Evolutionary conservation across 2,113 vertebrate species (phyloP).

Genomic region (Microtus oregoni): DNA sequence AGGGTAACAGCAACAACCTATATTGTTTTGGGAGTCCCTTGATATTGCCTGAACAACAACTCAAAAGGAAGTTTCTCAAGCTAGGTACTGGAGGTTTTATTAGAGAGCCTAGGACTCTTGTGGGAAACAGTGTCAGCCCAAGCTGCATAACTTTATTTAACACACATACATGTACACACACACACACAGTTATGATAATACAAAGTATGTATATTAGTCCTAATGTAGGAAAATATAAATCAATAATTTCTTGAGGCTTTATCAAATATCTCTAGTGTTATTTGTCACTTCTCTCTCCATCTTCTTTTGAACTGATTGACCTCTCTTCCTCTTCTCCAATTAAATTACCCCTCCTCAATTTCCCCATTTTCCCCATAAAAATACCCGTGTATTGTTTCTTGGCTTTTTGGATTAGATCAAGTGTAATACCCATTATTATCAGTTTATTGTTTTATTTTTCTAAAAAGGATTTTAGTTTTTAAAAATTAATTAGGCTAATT

Average conservation of each 20-base stretch:
- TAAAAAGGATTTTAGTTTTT: neutral
- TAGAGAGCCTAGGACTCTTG: neutral
- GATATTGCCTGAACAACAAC: neutral
- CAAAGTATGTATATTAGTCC: neutral
- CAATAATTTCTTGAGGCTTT: neutral
- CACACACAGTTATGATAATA: neutral
- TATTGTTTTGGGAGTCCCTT: neutral
- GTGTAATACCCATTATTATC: neutral
- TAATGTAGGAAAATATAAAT: neutral
- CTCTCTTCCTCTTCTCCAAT: neutral
- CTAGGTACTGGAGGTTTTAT: neutral
- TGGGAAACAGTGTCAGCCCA: neutral
- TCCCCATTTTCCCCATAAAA: neutral
- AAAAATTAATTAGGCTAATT: neutral
- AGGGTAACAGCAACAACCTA: neutral
- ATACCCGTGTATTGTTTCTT: neutral
- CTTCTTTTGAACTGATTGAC: neutral
- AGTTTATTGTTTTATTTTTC: neutral
- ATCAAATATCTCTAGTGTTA: neutral
- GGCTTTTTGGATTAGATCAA: neutral
- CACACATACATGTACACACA: neutral
- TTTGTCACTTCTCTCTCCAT: neutral
- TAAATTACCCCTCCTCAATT: neutral
- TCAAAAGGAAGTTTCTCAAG: neutral
- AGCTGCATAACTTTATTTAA: neutral